A percentile compares a stretch with the other conserved stretches of the same genome.
Conservation (phyloP, 2,113 vertebrate genomes). For the Catagonus wagneri region DNA sequence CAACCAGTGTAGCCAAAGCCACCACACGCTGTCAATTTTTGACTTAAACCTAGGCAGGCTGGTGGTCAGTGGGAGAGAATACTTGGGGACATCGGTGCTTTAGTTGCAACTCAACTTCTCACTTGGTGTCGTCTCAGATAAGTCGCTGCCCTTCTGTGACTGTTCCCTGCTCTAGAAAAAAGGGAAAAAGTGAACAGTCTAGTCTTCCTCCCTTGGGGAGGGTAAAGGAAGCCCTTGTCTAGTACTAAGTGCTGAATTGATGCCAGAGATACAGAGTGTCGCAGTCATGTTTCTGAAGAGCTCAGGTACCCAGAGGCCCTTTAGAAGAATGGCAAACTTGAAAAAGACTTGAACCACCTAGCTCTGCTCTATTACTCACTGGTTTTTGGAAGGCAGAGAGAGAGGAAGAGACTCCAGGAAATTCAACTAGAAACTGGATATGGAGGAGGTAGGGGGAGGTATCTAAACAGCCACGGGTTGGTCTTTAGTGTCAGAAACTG, state of each 20-base stretch:
- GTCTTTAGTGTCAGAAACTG: background rate
- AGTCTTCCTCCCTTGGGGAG: background rate
- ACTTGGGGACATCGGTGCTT: background rate
- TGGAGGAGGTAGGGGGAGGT: background rate
- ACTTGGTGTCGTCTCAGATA: background rate
- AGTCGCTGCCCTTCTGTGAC: slow-evolving; percentile 7
- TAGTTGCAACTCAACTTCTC: background rate
- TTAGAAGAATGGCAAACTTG: background rate
- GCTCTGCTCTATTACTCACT: background rate
- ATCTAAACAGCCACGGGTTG: background rate
- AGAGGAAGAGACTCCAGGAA: background rate
- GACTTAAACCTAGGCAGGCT: background rate
- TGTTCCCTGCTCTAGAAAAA: slow-evolving; percentile 33
- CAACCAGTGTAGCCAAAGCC: background rate
- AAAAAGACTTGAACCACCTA: background rate
- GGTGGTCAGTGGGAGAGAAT: background rate
- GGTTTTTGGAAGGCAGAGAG: background rate
- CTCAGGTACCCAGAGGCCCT: background rate
- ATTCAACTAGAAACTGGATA: background rate
- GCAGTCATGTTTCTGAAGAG: background rate
- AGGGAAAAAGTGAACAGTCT: background rate
- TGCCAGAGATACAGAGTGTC: background rate
- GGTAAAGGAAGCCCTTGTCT: background rate
- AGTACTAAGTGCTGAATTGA: background rate
- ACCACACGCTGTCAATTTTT: background rate